Conservation (phyloP, 2,888 invertebrate species). For the Argyresthia goedartella region DNA sequence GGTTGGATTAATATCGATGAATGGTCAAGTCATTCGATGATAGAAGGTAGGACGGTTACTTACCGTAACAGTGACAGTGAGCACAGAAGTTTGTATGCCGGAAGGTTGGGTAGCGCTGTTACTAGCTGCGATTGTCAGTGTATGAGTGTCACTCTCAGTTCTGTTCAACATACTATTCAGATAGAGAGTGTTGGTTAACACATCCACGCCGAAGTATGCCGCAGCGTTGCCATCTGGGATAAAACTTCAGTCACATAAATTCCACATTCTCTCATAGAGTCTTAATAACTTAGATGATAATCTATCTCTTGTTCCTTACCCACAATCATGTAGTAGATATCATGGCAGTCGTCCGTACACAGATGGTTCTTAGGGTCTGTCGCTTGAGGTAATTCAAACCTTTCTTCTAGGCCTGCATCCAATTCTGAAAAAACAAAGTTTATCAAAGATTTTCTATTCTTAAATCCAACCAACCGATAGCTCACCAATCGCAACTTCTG, state of each 20-base stretch:
- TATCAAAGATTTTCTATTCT: too few species aligned
- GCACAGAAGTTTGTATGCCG: slow-evolving; percentile 24
- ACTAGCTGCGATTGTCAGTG: slow-evolving; percentile 59
- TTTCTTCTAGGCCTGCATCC: slow-evolving; percentile 40
- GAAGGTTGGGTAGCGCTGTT: slow-evolving; percentile 34
- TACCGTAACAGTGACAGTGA: slow-evolving; percentile 58
- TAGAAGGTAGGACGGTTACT: slow-evolving; percentile 14
- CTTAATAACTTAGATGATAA: too few species aligned
- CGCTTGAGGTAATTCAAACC: slow-evolving; percentile 36
- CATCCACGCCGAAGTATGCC: slow-evolving; percentile 42
- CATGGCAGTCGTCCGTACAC: slow-evolving; percentile 40
- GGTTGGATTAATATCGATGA: too few species aligned
- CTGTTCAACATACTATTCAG: slow-evolving; percentile 52
- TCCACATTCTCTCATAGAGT: too few species aligned
- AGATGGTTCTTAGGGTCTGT: slow-evolving; percentile 57
- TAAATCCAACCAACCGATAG: too few species aligned
- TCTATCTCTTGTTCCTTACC: slow-evolving; percentile 27
- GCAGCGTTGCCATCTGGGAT: slow-evolving; percentile 37
- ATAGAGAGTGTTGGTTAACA: slow-evolving; percentile 33
- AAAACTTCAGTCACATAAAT: not conserved
- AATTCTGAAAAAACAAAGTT: slow-evolving; percentile 31
- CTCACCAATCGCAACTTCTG: too few species aligned
- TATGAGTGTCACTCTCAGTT: slow-evolving; percentile 34
- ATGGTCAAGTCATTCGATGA: not conserved
- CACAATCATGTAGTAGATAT: slow-evolving; percentile 55